These are phyloP conservation scores for Plebejus melissa DNA, from an alignment of 2,888 invertebrate genomes.

Conservation along the genomic window DNA sequence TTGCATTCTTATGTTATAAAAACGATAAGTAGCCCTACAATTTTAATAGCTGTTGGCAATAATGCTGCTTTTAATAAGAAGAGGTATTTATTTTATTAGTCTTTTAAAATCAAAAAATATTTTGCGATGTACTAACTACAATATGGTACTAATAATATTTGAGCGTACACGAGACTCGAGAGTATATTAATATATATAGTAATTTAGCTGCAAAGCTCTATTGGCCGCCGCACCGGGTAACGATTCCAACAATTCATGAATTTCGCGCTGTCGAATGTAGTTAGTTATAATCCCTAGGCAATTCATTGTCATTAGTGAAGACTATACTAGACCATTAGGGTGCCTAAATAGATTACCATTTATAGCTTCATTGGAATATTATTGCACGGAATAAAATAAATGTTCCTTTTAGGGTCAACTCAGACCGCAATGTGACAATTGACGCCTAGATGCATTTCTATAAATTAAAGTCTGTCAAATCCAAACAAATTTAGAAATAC, in stretches of 20 bases:
- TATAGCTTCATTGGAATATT: constrained; percentile 9
- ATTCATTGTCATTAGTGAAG: constrained; percentile 18
- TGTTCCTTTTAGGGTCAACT: not conserved
- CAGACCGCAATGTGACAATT: too few relatives aligned
- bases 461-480: too few relatives aligned
- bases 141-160: too few relatives aligned
- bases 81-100: too few relatives aligned
- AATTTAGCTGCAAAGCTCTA: not conserved
- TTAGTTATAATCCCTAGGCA: constrained; percentile 22
- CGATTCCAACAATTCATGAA: constrained; percentile 20
- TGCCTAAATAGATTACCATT: constrained; percentile 10
- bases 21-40: not conserved
- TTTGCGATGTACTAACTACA: too few relatives aligned
- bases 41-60: not conserved
- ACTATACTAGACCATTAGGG: constrained; percentile 14
- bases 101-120: too few relatives aligned
- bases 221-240: not conserved
- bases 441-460: too few relatives aligned
- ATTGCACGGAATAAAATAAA: not conserved
- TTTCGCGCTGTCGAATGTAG: constrained; percentile 23
- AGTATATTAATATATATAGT: not conserved
- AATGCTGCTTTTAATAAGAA: too few relatives aligned
- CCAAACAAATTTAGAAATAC: too few relatives aligned
- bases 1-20: not conserved
- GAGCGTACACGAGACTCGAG: not conserved